Base-by-base conservation (phyloP, 2,113 vertebrate genomes). In the Hippocampus barbouri region DNA sequence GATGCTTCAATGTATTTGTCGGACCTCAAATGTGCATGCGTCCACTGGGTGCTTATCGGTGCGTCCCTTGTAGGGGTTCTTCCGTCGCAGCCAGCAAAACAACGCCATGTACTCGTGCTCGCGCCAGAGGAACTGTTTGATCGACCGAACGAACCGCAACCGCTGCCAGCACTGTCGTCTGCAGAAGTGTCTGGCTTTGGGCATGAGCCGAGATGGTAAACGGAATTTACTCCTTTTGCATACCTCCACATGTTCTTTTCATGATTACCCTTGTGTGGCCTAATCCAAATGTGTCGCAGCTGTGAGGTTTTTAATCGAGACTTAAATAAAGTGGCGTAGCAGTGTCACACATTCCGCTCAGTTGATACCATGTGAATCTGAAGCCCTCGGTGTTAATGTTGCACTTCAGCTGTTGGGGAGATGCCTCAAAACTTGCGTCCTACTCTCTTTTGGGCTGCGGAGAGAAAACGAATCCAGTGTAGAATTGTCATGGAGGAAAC, bases 141-240 rank as follows among this genome's bases (percentile, higher is more conserved):
- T 97, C 15, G 95, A 97, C 90, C 91, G 95, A 73, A 96, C 95
- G 68, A 97, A 96, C 86, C 93, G 95, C 4, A 97, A 97, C 87
- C 94, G 95, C 76, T 97, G 95, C 86, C 94, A 95, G 75, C 93
- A 95, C 80, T 94, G 94, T 83, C 93, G 94, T 51, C 86, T 94
- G 69, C 94, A 95, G 87, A 95, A 94, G 83, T 97, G 94, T 87
- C 83, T 94, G 85, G 92, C 92, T 0, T 87, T 97, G 73, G 95
- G 95, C 84, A 97, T 97, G 95, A 96, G 95, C 83, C 92, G 95
- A 63, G 95, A 97, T 0, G 95, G 95, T 97, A 92, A 94, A 90
- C n/a, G 61, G 27, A 89, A 66, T n/a, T 61, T 43, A 34, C 14
- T 68, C 18, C 47, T 38, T 76, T 30, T 15, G 51, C 34, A 45